These are phyloP conservation scores for Oxycera nigricornis DNA, from an alignment of 2,888 invertebrate species.

Conservation along the genomic window DNA sequence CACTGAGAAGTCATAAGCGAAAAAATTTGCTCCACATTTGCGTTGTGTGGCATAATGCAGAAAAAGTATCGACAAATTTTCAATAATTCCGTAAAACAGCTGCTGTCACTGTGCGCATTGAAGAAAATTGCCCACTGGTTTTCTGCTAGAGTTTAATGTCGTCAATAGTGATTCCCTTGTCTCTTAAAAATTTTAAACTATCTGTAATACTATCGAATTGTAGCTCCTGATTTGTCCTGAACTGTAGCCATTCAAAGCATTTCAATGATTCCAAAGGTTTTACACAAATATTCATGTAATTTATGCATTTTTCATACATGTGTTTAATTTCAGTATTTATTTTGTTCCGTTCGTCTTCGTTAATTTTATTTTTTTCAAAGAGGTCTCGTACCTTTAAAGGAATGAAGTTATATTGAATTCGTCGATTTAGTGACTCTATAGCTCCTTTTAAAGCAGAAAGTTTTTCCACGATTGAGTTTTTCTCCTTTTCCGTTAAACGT, in stretches of 20 bases:
- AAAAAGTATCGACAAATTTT: neutral
- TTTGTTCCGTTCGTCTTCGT: too few species aligned
- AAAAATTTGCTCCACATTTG: too few species aligned
- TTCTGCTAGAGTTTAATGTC: neutral
- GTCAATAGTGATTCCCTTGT: neutral
- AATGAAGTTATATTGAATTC: neutral
- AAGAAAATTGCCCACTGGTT: neutral
- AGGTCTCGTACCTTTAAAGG: too few species aligned
- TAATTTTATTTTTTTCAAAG: too few species aligned
- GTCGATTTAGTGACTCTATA: too few species aligned
- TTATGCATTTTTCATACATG: neutral
- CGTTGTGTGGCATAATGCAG: neutral
- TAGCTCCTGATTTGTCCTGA: too few species aligned
- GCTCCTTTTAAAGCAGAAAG: too few species aligned
- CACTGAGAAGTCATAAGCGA: too few species aligned
- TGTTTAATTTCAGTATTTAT: neutral
- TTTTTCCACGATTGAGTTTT: too few species aligned
- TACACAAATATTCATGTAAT: too few species aligned
- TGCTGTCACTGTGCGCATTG: neutral
- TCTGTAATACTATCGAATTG: neutral
- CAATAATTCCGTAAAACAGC: neutral
- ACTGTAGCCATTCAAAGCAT: neutral
- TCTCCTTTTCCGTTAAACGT: neutral
- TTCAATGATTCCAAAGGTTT: neutral
- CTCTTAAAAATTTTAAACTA: neutral